phyloP scores from a whole-genome alignment of 2,797 vertebrate genomes.

The Eidolon dupreanum region DNA sequence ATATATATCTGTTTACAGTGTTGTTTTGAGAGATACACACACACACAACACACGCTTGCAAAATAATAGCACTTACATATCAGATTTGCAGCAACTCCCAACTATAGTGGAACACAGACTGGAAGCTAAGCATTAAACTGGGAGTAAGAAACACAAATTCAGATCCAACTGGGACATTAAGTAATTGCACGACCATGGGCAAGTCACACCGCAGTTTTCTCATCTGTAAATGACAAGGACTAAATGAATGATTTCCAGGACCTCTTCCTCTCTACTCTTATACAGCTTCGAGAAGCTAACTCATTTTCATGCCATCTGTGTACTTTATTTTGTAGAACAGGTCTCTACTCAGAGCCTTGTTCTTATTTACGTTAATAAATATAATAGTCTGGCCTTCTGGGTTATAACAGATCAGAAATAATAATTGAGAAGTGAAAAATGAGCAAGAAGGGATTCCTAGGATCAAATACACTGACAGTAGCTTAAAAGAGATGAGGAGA shows the following conservation, averaged over 20 bases:
- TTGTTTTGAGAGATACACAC: neutral
- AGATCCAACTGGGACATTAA: neutral
- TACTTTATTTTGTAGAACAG: neutral
- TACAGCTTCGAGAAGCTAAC: neutral
- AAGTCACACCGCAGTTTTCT: neutral
- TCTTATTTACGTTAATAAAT: slow-evolving; percentile 46
- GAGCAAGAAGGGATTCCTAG: slow-evolving; percentile 5
- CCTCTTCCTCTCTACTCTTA: neutral
- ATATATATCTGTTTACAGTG: neutral
- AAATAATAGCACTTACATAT: neutral
- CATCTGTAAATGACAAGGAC: neutral
- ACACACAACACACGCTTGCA: neutral
- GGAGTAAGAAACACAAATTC: neutral
- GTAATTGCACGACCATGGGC: neutral
- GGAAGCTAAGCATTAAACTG: neutral
- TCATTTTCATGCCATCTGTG: neutral
- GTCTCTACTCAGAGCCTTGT: neutral
- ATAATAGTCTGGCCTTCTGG: neutral
- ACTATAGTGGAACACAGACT: neutral
- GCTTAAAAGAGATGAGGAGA: neutral
- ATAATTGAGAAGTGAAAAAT: neutral
- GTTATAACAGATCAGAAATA: slow-evolving; percentile 12
- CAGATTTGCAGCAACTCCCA: neutral
- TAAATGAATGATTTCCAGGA: neutral
- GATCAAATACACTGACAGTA: neutral